Evolutionary conservation across 2,797 vertebrate species (phyloP).

Genomic region (Rhynchotus rufescens): DNA sequence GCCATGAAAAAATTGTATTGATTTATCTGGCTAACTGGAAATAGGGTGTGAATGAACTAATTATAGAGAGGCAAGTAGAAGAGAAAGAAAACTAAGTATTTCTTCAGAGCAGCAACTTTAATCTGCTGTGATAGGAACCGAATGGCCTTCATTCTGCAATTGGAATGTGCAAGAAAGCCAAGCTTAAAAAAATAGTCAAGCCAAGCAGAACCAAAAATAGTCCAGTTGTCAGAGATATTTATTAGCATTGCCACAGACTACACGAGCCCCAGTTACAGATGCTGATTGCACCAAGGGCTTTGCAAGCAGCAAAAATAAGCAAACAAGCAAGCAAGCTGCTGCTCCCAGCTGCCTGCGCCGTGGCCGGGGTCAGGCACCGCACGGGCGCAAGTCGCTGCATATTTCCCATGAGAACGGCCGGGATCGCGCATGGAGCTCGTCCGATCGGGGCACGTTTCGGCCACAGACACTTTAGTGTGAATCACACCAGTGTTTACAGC

Average conservation of each 20-base stretch:
- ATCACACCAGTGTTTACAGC: background rate
- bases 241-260: background rate
- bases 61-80: background rate
- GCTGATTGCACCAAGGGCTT: background rate
- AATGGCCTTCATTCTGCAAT: background rate
- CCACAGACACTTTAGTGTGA: background rate
- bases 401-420: rapidly evolving
- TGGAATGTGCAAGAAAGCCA: background rate
- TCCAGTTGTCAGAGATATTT: background rate
- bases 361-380: rapidly evolving
- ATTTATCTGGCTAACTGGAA: background rate
- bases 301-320: background rate
- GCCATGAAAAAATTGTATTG: background rate
- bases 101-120: background rate
- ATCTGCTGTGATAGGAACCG: background rate
- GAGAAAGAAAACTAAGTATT: background rate
- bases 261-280: background rate
- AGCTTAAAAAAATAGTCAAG: background rate
- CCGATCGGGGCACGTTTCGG: background rate
- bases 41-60: background rate
- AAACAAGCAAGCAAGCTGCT: background rate
- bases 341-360: background rate
- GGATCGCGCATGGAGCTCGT: rapidly evolving
- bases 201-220: background rate
- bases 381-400: background rate